Base-by-base conservation (phyloP, 2,113 vertebrate species). In the Electrona antarctica region DNA sequence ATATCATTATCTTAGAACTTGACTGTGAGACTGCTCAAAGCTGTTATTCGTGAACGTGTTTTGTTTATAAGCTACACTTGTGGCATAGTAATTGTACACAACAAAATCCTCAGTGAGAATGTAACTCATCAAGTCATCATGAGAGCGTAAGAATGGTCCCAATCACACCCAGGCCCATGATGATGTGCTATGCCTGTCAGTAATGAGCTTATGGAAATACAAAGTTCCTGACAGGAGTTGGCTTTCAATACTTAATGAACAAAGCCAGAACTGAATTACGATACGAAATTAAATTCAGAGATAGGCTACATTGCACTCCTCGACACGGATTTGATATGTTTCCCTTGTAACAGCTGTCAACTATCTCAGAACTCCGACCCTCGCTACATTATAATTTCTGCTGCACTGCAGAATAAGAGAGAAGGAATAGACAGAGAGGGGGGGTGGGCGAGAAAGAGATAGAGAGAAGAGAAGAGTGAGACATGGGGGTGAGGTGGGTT, bases 121-220 rank as follows among this genome's bases (percentile, higher is more conserved):
- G 33, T 41, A 41, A 41, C 33, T 41, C 33, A 21, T 21, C 21
- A 21, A 21, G 21, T 21, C 21, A 21, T 21, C 21, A 21, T 41
- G 33, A 41, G 33, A 41, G 33, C 5, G 33, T 41, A 41, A 41
- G 33, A 41, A 41, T 41, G 33, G 33, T 41, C 5, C 33, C 33
- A 41, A 41, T 41, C 5, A 41, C 33, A 41, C 63, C 78, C 57
- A 68, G 85, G 84, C 79, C 75, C 13, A 21, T 21, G 59, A 65
- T 79, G 75, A 91, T 90, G 78, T 82, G 75, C 78, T 69, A 29
- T 14, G 49, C 67, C 74, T 68, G 61, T 84, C 77, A 65, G 79
- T 90, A 91, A 91, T 91, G 88, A 90, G 89, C 84, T 89, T 86
- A 88, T 86, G 82, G 84, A 87, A 88, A 88, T 83, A 67, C 54